Conservation (phyloP, 2,113 vertebrate genomes). For the Peromyscus leucopus region DNA sequence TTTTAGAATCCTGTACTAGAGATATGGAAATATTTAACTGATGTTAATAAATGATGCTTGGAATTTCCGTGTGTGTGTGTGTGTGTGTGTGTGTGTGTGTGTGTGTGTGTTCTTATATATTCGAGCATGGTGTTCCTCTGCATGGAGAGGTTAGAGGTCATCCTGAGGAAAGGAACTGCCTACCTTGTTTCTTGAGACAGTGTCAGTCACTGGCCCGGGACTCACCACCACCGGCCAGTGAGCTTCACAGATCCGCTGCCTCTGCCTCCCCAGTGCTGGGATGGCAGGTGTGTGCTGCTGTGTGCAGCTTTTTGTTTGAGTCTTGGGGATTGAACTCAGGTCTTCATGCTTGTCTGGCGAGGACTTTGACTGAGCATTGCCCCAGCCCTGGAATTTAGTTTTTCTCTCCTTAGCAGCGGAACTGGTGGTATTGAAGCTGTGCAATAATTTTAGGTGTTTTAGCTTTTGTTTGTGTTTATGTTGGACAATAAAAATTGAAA, state of each 20-base stretch:
- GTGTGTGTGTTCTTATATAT: background rate
- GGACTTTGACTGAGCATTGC: background rate
- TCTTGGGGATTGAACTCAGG: background rate
- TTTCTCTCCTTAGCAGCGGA: background rate
- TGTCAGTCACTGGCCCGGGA: background rate
- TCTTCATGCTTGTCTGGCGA: background rate
- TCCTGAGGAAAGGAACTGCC: background rate
- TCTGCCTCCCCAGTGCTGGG: background rate
- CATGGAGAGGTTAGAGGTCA: background rate
- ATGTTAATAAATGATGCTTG: background rate
- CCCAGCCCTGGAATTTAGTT: too few species aligned
- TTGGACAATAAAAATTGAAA: slow-evolving; percentile 27
- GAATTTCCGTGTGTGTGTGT: background rate
- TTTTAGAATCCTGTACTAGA: slow-evolving; percentile 1
- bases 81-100: background rate
- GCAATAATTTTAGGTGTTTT: background rate
- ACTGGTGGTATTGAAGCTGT: background rate
- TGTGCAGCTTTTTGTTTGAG: background rate
- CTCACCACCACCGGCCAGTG: background rate
- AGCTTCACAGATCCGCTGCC: background rate
- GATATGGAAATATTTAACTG: background rate
- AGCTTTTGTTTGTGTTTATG: background rate
- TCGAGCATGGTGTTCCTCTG: background rate
- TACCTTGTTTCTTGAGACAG: background rate
- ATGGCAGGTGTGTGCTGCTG: background rate